Evolutionary conservation across 2,888 invertebrate genomes (phyloP).

Genomic region (Epirrhoe alternata): DNA sequence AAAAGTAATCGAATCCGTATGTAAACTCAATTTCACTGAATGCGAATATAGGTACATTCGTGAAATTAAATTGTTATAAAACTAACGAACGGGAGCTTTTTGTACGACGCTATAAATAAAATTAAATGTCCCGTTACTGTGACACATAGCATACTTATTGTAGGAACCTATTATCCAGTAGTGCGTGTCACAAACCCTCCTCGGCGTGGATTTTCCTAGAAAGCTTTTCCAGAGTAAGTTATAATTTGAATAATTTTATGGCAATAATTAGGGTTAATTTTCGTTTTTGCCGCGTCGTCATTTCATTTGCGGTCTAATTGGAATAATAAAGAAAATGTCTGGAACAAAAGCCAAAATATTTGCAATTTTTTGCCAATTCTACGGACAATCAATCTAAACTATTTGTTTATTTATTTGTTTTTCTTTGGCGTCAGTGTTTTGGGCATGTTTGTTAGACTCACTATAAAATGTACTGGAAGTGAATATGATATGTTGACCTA

Average conservation of each 20-base stretch:
- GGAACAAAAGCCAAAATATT: conserved; percentile 3
- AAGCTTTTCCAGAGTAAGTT: conserved; percentile 16
- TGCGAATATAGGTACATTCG: conserved; percentile 26
- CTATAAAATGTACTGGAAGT: too few species aligned
- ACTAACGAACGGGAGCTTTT: conserved; percentile 39
- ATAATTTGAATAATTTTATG: conserved; percentile 27
- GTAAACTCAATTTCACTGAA: conserved; percentile 37
- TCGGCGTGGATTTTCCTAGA: conserved; percentile 9
- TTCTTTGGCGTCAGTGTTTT: not conserved
- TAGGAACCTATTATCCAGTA: conserved; percentile 16
- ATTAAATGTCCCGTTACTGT: conserved; percentile 35
- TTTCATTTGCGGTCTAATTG: conserved; percentile 23
- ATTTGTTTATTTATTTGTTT: not conserved
- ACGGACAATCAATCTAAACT: too few species aligned
- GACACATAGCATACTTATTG: conserved; percentile 26
- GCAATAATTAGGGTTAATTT: conserved; percentile 30
- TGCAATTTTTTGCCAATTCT: not conserved
- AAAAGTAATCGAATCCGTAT: conserved; percentile 28
- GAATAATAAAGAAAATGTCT: conserved; percentile 24
- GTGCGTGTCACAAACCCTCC: conserved; percentile 15
- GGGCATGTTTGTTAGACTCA: too few species aligned
- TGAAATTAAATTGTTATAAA: conserved; percentile 38
- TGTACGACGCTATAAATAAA: conserved; percentile 32
- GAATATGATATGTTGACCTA: not conserved
- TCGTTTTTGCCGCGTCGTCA: conserved; percentile 23